Evolutionary conservation across 2,888 invertebrate species (phyloP).

Genomic region (Synanthedon formicaeformis): DNA sequence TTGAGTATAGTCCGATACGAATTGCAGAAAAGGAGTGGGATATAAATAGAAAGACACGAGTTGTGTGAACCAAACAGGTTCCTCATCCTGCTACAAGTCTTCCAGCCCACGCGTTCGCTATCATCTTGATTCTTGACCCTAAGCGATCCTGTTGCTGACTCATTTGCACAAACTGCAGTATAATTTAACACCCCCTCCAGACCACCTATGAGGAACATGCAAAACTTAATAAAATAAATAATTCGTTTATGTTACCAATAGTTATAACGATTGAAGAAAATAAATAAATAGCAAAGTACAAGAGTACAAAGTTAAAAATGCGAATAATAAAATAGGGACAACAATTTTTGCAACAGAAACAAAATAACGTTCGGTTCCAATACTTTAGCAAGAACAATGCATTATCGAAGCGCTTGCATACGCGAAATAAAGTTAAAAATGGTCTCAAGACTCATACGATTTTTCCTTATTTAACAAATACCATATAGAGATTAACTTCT

Average conservation of each 20-base stretch:
- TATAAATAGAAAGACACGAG: constrained; percentile 59
- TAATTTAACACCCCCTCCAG: neutral
- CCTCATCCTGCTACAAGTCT: constrained; percentile 34
- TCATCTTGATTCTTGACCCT: constrained; percentile 46
- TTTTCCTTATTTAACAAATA: neutral
- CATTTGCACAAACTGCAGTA: constrained; percentile 16
- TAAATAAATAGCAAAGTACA: neutral
- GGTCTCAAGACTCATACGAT: neutral
- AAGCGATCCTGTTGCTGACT: constrained; percentile 39
- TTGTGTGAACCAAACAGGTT: constrained; percentile 66
- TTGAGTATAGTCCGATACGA: constrained; percentile 17
- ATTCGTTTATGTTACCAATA: no score
- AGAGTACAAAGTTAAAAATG: neutral
- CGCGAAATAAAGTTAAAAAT: neutral
- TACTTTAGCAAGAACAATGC: constrained; percentile 31
- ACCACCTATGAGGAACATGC: neutral
- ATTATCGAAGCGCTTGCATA: constrained; percentile 17
- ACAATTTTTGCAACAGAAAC: neutral
- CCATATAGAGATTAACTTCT: no score
- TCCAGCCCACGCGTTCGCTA: constrained; percentile 38
- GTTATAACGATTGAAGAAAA: no score
- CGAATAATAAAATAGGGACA: neutral
- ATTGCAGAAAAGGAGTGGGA: constrained; percentile 41
- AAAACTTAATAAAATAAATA: no score
- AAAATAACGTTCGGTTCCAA: neutral